Evolutionary conservation across 2,888 invertebrate genomes (phyloP), one percentile per base, ranked within the genome.

Genomic region (Oeneis ivallda): DNA sequence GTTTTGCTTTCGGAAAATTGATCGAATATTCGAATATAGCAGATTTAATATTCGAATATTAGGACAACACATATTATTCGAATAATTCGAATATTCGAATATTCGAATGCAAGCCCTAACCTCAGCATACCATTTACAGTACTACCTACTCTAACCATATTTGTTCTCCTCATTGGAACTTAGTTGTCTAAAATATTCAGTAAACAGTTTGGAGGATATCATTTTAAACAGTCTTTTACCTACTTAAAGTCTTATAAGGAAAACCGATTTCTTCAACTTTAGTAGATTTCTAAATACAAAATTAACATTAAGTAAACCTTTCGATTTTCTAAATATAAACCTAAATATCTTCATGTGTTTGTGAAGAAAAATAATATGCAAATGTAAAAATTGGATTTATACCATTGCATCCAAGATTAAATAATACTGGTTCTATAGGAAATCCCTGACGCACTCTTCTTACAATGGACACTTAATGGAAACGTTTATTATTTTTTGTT

Each of bases 81-180:
- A n/a, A n/a, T n/a, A n/a, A n/a, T n/a, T n/a, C n/a, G n/a, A n/a
- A n/a, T n/a, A n/a, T n/a, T n/a, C n/a, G n/a, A n/a, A n/a, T n/a
- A n/a, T n/a, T n/a, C n/a, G n/a, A n/a, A n/a, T n/a, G n/a, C n/a
- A n/a, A n/a, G n/a, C n/a, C n/a, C n/a, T n/a, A n/a, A n/a, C n/a
- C n/a, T n/a, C 57, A 65, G 26, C 58, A 58, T 57, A 32, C 60
- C 61, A 63, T 63, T 66, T 37, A 61, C 45, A 57, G 62, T 62
- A 56, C 67, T 56, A 57, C 62, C 56, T 67, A 67, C 67, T 65
- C 56, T 56, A 19, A 58, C 69, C 65, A 57, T 69, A 65, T 69
- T 67, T 67, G 63, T 34, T 61, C 43, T 57, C 11, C 56, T 57
- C 47, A 56, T 69, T 69, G 19, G 32, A 52, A 37, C 56, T 58